These are phyloP conservation scores for Netelia fuscicornis DNA, from an alignment of 2,888 invertebrate species.

Conservation along the genomic window DNA sequence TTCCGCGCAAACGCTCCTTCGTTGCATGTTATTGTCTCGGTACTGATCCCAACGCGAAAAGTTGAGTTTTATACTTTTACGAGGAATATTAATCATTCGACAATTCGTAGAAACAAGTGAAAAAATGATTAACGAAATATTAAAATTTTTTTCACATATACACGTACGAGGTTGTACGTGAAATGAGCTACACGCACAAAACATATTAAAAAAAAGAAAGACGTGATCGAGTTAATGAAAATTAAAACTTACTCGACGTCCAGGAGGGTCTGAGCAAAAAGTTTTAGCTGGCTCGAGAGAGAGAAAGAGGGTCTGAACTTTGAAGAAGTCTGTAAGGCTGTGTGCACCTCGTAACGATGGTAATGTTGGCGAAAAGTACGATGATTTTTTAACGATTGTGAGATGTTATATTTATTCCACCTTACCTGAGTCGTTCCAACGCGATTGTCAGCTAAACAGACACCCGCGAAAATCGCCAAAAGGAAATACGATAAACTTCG, in stretches of 20 bases:
- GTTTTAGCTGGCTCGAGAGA: slow-evolving; percentile 1
- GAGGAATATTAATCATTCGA: slow-evolving; percentile 45
- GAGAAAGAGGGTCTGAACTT: slow-evolving; percentile 9
- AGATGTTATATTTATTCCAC: not conserved
- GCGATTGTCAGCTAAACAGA: slow-evolving; percentile 23
- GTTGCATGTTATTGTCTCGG: not conserved
- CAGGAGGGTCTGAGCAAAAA: slow-evolving; percentile 13
- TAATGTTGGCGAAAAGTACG: slow-evolving; percentile 39
- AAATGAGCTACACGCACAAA: not conserved
- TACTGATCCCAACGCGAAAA: slow-evolving; percentile 22
- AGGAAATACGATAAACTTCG: slow-evolving; percentile 13
- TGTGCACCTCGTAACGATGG: not conserved
- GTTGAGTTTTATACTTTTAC: not conserved
- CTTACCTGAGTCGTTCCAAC: slow-evolving; percentile 40
- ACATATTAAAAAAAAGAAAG: not conserved
- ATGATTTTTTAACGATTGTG: slow-evolving; percentile 26
- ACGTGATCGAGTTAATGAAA: slow-evolving; percentile 46
- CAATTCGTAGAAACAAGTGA: not conserved
- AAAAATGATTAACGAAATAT: not conserved
- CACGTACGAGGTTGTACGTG: not conserved
- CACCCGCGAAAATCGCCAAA: slow-evolving; percentile 17
- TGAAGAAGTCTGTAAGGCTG: not conserved
- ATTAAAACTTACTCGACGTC: slow-evolving; percentile 28
- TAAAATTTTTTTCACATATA: not conserved
- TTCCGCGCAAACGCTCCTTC: too few relatives aligned